Base-by-base conservation (phyloP, 2,113 vertebrate species). In the Sciurus niger region DNA sequence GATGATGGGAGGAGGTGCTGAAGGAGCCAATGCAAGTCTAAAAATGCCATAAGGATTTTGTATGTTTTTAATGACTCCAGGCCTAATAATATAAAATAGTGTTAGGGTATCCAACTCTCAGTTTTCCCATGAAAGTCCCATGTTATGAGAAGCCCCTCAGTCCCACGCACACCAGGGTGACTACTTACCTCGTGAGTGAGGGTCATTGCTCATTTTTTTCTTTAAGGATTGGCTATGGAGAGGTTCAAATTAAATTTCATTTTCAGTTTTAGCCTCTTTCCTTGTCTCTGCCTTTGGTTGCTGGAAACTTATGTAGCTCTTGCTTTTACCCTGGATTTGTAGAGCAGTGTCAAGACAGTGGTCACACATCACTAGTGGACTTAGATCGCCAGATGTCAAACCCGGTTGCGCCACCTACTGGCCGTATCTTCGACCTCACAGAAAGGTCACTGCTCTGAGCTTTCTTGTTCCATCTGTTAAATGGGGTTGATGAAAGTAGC, bases 21-120 rank as follows among this genome's bases (percentile, higher is more conserved):
- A 80, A 86, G 40, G 86, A 68, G 4, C 84, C 73, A 53, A 2
- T 58, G 20, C 28, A 68, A 60, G 6, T 93, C 20, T 86, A n/a
- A 82, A 94, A 93, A 87, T 12, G 67, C 20, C 24, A 7, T 70
- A 53, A 70, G 34, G 80, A 51, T 37, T 87, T 77, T 73, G n/a
- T 74, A 51, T 85, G 83, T 63, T 88, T 90, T 92, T 80, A 89
- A 70, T 89, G 80, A 82, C 32, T 22, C 12, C 37, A 89, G 34
- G 55, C 68, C 78, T 76, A 48, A 80, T 91, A 24, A 91, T 58
- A 55, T 55, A 20, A 58, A 51, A 72, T 28, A n/a, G 40, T 34
- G 63, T 30, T 74, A n/a, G 46, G 18, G 16, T 28, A 16, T 43
- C 40, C 16, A 34, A 22, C 24, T 51, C 2, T 74, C 51, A 1